Evolutionary conservation across 1,140 invertebrate genomes (phyloP), one percentile per base, ranked within the genome.

Genomic region (Tenebrio molitor): DNA sequence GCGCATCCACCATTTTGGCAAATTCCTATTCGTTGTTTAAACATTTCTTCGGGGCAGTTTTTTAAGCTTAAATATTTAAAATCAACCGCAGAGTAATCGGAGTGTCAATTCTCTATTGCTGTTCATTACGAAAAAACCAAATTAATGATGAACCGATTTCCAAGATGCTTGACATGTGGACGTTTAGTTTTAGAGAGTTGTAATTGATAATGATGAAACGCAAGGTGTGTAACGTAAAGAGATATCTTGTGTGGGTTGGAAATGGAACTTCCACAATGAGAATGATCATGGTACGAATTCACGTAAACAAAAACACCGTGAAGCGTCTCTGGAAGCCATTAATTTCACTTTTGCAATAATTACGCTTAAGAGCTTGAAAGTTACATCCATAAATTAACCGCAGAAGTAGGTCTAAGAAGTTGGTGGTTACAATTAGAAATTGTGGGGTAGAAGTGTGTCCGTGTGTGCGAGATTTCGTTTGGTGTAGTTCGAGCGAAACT

Each of bases 321-420:
- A 25, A 58, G 23, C 23, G 50, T 29, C 50, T 58, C 50, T 58
- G 23, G 50, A 58, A 58, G 50, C 50, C 50, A 58, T 58, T 58
- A 58, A 58, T 58, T 58, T 58, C 50, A 58, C 50, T 58, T 58
- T 58, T 29, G 50, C 50, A 58, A 58, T 58, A 58, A 58, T 58
- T 58, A 58, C 23, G 23, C 50, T 29, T 58, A 58, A 58, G 50
- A 58, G 50, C 23, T 29, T 58, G 50, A 58, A 58, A 58, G 50
- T 58, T 58, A 25, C 50, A 58, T 58, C 50, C 50, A 58, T 58
- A 58, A 58, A 58, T 58, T 58, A 58, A 25, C 50, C 21, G 21
- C 21, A 14, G 50, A 58, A 58, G 50, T 58, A 58, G 23, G 50
- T 58, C 50, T 33, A 58, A 58, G 50, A 58, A 58, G 2, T 58